Evolutionary conservation across 2,888 invertebrate genomes (phyloP).

Genomic region (Drosophila acutilabella): DNA sequence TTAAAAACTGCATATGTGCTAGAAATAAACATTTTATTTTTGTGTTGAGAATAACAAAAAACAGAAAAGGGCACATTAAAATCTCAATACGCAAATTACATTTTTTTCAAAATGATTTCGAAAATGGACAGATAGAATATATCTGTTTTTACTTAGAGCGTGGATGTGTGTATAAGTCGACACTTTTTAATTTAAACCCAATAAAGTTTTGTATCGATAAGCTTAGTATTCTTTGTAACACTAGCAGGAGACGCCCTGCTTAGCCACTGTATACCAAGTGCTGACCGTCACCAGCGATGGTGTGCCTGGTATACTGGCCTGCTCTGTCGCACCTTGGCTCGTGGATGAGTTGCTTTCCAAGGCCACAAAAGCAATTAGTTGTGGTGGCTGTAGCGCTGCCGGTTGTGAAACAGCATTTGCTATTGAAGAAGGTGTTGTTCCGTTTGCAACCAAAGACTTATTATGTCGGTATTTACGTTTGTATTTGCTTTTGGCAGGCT

Average conservation of each 20-base stretch:
- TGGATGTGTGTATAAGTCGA: too few relatives aligned
- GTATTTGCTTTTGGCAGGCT: constrained; percentile 37
- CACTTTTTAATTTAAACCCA: too few relatives aligned
- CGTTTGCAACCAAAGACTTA: constrained; percentile 26
- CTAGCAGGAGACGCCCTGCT: constrained; percentile 85
- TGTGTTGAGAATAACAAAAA: not conserved
- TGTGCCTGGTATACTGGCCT: constrained; percentile 81
- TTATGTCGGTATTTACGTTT: constrained; percentile 31
- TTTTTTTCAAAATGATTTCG: too few relatives aligned
- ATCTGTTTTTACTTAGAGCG: too few relatives aligned
- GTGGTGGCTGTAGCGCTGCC: constrained; percentile 29
- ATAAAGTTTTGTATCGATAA: too few relatives aligned
- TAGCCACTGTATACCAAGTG: constrained; percentile 85
- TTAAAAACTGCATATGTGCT: constrained; percentile 6
- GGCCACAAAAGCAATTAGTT: constrained; percentile 11
- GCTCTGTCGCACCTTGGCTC: constrained; percentile 19
- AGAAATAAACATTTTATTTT: not conserved
- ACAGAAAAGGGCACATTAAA: too few relatives aligned
- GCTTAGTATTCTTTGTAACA: not conserved
- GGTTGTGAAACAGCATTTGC: constrained; percentile 24
- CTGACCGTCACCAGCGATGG: constrained; percentile 85
- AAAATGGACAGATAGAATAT: too few relatives aligned
- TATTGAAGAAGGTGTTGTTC: constrained; percentile 28
- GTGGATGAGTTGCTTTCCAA: not conserved
- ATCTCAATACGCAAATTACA: too few relatives aligned